A percentile compares a stretch with the other conserved stretches of the same genome.
phyloP scores from a whole-genome alignment of 2,113 vertebrate species.

The Tyrannus savana region DNA sequence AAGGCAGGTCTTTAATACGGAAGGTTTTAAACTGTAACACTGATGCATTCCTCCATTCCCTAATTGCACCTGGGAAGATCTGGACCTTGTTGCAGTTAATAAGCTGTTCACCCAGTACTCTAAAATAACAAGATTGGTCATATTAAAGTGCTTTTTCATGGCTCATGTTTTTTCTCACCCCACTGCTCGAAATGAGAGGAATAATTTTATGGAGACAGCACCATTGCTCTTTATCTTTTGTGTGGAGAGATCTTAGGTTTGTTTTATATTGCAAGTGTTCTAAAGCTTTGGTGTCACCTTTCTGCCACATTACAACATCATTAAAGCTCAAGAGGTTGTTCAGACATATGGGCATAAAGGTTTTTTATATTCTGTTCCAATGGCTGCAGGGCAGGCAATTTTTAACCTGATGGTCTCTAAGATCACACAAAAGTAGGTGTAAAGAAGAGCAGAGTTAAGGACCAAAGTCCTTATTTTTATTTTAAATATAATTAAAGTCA shows the following conservation, averaged over 20 bases:
- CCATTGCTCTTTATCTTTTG: neutral
- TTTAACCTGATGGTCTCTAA: neutral
- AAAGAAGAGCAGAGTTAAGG: neutral
- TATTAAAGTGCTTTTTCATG: constrained; percentile 22
- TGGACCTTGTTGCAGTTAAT: constrained; percentile 24
- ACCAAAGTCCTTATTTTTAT: neutral
- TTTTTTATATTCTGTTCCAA: neutral
- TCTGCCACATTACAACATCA: neutral
- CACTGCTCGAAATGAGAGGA: neutral
- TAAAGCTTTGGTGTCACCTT: neutral
- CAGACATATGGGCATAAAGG: neutral
- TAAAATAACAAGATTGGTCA: constrained; percentile 9
- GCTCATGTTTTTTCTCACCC: neutral
- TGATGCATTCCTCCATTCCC: neutral
- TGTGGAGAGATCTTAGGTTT: neutral
- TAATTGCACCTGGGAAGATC: constrained; percentile 29
- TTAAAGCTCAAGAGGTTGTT: neutral
- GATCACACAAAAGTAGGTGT: neutral
- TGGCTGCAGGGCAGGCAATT: neutral
- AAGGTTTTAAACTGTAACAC: constrained; percentile 23
- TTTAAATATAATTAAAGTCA: neutral
- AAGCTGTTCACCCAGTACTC: neutral
- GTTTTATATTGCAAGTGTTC: neutral
- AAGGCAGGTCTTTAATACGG: constrained; percentile 12
- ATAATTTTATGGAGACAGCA: neutral